phyloP scores from a whole-genome alignment of 2,113 vertebrate species.

The Chamaea fasciata region DNA sequence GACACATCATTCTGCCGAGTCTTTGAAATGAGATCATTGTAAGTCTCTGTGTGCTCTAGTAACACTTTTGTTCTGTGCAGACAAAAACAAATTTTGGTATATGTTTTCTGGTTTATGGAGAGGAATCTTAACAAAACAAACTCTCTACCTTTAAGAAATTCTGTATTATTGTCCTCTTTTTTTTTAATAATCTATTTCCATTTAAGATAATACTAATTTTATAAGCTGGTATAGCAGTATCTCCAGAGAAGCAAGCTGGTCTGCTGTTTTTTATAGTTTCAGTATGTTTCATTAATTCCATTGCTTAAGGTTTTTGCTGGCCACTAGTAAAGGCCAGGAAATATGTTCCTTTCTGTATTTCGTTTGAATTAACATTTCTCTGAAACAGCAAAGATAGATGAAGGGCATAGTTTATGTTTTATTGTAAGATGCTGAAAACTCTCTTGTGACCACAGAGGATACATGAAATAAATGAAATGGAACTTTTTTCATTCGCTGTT shows the following conservation, averaged over 20 bases:
- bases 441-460: not conserved
- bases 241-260: not conserved
- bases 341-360: not conserved
- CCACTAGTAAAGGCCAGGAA: not conserved
- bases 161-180: not conserved
- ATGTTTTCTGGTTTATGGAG: not conserved
- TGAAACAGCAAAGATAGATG: not conserved
- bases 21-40: not conserved
- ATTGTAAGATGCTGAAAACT: not conserved
- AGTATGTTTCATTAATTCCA: not conserved
- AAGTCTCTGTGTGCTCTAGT: not conserved
- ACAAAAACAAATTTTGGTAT: not conserved
- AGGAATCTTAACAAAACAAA: not conserved
- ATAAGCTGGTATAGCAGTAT: not conserved
- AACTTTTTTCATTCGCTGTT: not conserved
- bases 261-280: accelerated
- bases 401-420: not conserved
- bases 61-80: not conserved
- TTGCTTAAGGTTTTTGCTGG: not conserved
- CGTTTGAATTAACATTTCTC: not conserved
- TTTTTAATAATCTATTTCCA: not conserved
- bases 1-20: not conserved
- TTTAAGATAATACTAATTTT: not conserved
- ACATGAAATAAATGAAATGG: not conserved
- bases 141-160: not conserved